Evolutionary conservation across 2,797 vertebrate species (phyloP), one percentile per base, ranked within the genome.

Genomic region (Xenentodon cancila): DNA sequence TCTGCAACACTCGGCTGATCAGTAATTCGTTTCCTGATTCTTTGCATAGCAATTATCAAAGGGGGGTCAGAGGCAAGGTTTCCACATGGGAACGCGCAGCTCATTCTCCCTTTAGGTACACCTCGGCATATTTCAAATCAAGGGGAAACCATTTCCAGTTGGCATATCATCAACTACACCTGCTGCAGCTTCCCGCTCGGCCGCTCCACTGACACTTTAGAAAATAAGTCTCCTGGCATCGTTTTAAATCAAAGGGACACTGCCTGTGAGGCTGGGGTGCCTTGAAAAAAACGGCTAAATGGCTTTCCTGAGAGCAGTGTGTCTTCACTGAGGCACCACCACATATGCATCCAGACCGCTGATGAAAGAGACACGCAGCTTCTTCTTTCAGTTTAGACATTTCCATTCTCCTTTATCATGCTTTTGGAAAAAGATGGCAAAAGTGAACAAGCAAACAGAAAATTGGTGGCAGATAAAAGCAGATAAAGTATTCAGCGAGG

Each of bases 31-130:
- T 94, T 94, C 89, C 65, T 88, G 88, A 90, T 84, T 87, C 90
- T 93, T 90, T 92, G 87, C 89, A 92, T 94, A 91, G 88, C 92
- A 95, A 93, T 96, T 95, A 95, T 94, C 92, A 94, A 79, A 93
- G 91, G 75, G 89, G 92, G 91, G 83, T 92, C 95, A 89, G 88
- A 91, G 91, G 93, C 66, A 20, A 91, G 94, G 91, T 87, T 86
- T 85, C 79, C 88, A 89, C 86, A 56, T 34, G 75, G 80, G 91
- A 84, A 79, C 0, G 16, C 34, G 34, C 21, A 5, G 55, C 72
- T 59, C 69, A 64, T 54, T 63, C 81, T 71, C 74, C 74, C 73
- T 83, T 84, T 84, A 57, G 77, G 81, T 81, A 71, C 76, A 68
- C 77, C 77, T 64, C 22, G 5, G 83, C 85, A 88, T 88, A 87